Evolutionary conservation across 92 coral and sea anemone genomes (phyloP), one percentile per base, ranked within the genome.

Genomic region (Actinernus sp.): DNA sequence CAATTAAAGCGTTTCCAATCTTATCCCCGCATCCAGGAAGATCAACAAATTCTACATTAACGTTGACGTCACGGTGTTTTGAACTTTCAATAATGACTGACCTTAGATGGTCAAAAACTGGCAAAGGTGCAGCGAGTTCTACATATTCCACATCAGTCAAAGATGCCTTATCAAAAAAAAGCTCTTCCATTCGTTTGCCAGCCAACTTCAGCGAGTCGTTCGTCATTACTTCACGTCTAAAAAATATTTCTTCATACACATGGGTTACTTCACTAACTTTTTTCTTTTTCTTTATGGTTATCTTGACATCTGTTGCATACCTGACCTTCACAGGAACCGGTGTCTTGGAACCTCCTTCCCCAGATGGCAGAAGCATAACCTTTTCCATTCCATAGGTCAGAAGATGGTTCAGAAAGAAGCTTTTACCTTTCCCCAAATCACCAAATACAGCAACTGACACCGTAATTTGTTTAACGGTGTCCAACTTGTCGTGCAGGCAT

Each of bases 361-460:
- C 65, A 3, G 87, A 80, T 14, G 87, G 87, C 11, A 80, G 72
- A 54, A 76, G 87, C 25, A 48, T 70, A 22, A 53, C 11, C 1
- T 53, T 4, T 14, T 21, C 32, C 59, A 53, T 1, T 20, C 57
- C 55, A 51, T 33, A 58, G 9, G 60, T 63, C 26, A 81, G 24
- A n/a, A 81, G 71, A 28, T 36, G 70, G 24, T 73, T 81, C 4
- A 81, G 64, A 14, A 81, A 27, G 50, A 44, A 73, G 49, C 88
- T 81, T 45, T 81, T 81, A 33, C 88, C 88, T 13, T 28, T 63
- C n/a, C 88, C 88, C 14, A 47, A 63, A 3, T 62, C 51, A 51
- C 88, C 88, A 49, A 81, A 81, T 14, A 64, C 76, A 28, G 74
- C 88, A 46, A 81, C 40, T 57, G 59, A 41, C 19, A 81, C 34